Evolutionary conservation across 2,888 invertebrate genomes (phyloP).

Genomic region (Brachynemurus nebulosus): DNA sequence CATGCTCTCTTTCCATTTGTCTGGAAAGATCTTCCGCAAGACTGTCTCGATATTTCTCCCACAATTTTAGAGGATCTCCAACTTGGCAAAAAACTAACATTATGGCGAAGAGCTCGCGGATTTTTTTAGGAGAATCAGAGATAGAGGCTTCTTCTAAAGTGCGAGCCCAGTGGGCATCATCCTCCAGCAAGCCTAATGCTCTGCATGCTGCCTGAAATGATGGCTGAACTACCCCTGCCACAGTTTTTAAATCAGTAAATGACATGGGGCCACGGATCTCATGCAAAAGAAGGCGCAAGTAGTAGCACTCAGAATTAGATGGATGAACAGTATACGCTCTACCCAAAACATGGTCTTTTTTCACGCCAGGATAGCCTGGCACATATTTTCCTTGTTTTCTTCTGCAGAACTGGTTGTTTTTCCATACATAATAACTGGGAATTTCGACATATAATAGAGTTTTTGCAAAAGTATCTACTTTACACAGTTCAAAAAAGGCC

Average conservation of each 20-base stretch:
- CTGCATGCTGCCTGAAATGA: slow-evolving; percentile 22
- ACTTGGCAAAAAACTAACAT: slow-evolving; percentile 16
- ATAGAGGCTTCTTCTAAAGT: slow-evolving; percentile 20
- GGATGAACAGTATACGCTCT: slow-evolving; percentile 14
- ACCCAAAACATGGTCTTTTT: slow-evolving; percentile 11
- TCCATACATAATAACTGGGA: slow-evolving; percentile 19
- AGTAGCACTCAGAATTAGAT: slow-evolving; percentile 12
- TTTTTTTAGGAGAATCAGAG: slow-evolving; percentile 15
- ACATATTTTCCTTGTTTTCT: slow-evolving; percentile 15
- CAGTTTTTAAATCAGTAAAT: slow-evolving; percentile 23
- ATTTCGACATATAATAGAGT: slow-evolving; percentile 17
- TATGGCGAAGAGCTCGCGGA: slow-evolving; percentile 18
- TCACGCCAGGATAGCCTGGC: slow-evolving; percentile 8
- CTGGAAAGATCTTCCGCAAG: slow-evolving; percentile 19
- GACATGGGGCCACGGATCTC: slow-evolving; percentile 22
- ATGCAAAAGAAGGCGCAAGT: slow-evolving; percentile 19
- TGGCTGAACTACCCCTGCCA: slow-evolving; percentile 19
- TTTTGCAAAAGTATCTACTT: slow-evolving; percentile 24
- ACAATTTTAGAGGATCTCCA: slow-evolving; percentile 15
- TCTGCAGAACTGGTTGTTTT: slow-evolving; percentile 12
- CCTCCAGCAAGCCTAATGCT: slow-evolving; percentile 23
- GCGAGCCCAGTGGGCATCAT: slow-evolving; percentile 24
- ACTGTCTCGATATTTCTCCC: slow-evolving; percentile 19
- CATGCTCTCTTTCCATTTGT: slow-evolving; percentile 2
- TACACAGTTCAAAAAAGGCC: slow-evolving; percentile 25